These are phyloP conservation scores for Neuroterus valhalla DNA, from an alignment of 1,140 invertebrate species.

Conservation along the genomic window DNA sequence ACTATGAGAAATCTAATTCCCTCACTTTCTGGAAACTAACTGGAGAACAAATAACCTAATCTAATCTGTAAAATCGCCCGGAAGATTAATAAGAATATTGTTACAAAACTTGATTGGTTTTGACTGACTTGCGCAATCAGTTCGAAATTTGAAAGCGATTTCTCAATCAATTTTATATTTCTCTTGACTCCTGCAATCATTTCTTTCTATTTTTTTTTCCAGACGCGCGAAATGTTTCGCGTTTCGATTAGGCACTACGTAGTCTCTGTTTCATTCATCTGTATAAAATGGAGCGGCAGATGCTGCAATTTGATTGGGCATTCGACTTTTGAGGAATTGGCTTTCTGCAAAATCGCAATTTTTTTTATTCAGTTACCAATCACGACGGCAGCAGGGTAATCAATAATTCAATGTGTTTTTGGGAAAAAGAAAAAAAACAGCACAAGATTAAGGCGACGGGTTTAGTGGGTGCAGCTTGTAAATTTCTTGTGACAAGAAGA, in stretches of 20 bases:
- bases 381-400: conserved; percentile 48
- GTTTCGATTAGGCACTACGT: conserved; percentile 53
- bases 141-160: not conserved
- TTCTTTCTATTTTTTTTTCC: conserved; percentile 16
- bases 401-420: conserved; percentile 66
- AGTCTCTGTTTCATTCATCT: conserved; percentile 67
- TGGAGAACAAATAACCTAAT: not conserved
- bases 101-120: conserved; percentile 38
- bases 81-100: conserved; percentile 52
- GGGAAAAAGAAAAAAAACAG: conserved; percentile 56
- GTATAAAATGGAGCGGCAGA: conserved; percentile 65
- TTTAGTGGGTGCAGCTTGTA: conserved; percentile 40
- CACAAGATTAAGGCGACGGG: conserved; percentile 57
- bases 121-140: not conserved
- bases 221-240: conserved; percentile 31
- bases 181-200: no score
- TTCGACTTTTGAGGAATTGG: conserved; percentile 61
- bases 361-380: not conserved
- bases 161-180: not conserved
- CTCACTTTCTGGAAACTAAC: not conserved
- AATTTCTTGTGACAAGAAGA: conserved; percentile 41
- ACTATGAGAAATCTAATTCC: no score
- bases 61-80: conserved; percentile 31
- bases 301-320: conserved; percentile 68
- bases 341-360: conserved; percentile 48